A percentile compares a stretch with the other conserved stretches of the same genome.
These are phyloP conservation scores for Emydocephalus ijimae DNA, from an alignment of 2,113 vertebrate species.

Conservation along the genomic window DNA sequence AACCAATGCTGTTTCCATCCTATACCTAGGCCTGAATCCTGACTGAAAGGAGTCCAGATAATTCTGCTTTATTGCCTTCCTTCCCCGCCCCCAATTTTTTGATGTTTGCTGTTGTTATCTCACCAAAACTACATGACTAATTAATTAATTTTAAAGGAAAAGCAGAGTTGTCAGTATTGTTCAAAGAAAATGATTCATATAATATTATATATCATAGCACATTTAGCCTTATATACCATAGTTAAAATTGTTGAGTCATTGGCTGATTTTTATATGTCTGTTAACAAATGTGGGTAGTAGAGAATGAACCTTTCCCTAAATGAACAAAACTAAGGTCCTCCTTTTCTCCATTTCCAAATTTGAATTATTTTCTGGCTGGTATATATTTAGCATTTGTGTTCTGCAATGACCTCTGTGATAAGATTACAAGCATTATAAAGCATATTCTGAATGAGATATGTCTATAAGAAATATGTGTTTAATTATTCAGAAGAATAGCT, in stretches of 20 bases:
- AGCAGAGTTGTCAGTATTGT: not conserved
- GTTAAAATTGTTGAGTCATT: not conserved
- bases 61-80: not conserved
- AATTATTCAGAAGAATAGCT: not conserved
- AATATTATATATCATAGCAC: not conserved
- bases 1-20: not conserved
- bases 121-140: not conserved
- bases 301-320: not conserved
- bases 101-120: not conserved
- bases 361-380: not conserved
- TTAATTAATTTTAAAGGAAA: not conserved
- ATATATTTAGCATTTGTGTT: not conserved
- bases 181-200: not conserved
- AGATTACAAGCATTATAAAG: not conserved
- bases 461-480: not conserved
- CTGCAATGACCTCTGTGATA: not conserved
- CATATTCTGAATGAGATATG: not conserved
- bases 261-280: not conserved
- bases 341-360: not conserved
- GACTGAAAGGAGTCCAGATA: not conserved
- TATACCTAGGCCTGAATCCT: not conserved
- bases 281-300: not conserved
- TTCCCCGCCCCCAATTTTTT: not conserved
- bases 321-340: not conserved
- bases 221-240: not conserved